These are phyloP conservation scores for Patiria pectinifera DNA, from an alignment of 53 echinoderm and acorn worm species.

Conservation along the genomic window DNA sequence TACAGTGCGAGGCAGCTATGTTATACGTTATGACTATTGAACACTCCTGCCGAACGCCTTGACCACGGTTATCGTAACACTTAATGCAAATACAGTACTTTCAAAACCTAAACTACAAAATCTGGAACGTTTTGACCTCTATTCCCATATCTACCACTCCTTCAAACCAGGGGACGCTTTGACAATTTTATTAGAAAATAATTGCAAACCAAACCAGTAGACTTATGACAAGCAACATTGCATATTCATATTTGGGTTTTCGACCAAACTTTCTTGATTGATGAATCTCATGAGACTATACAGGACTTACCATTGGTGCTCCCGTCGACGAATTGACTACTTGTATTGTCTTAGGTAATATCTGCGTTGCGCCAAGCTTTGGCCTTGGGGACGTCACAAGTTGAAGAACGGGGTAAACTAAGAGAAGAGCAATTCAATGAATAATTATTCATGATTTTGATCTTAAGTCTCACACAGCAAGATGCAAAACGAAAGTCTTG, in stretches of 20 bases:
- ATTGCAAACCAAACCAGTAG: too few relatives aligned
- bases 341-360: constrained; percentile 68
- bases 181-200: too few relatives aligned
- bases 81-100: too few relatives aligned
- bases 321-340: constrained; percentile 34
- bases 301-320: constrained; percentile 66
- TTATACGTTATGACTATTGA: too few relatives aligned
- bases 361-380: constrained; percentile 63
- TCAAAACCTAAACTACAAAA: too few relatives aligned
- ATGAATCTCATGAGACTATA: neutral
- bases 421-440: neutral
- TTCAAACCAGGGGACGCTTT: too few relatives aligned
- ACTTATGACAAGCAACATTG: neutral
- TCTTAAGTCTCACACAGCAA: neutral
- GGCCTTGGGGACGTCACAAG: constrained; percentile 68
- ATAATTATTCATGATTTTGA: neutral
- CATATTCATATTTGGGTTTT: neutral
- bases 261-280: neutral
- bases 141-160: too few relatives aligned
- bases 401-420: constrained; percentile 74
- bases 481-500: neutral
- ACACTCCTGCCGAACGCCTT: too few relatives aligned
- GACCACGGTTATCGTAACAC: too few relatives aligned
- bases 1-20: too few relatives aligned
- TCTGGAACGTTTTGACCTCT: too few relatives aligned